Base-by-base conservation (phyloP, 2,888 invertebrate species). In the Abrostola tripartita region DNA sequence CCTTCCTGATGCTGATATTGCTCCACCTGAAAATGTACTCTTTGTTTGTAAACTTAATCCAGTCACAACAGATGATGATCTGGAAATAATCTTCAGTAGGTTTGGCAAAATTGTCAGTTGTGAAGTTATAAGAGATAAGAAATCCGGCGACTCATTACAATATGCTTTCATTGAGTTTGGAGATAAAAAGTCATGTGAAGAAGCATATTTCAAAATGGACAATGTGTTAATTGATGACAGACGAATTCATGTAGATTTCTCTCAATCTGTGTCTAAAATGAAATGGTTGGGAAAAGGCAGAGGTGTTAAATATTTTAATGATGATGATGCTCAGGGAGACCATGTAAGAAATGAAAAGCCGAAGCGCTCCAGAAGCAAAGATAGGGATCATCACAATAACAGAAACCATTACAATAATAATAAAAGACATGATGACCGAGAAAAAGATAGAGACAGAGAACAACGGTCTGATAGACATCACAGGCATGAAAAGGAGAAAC, bases 11-110 rank as follows among this genome's bases (percentile, higher is more conserved):
- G 99, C 98, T 11, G 99, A 99, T 66, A 97, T 99, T 90, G 98
- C 98, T 6, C 99, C 99, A 0, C 99, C 99, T 7, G 99, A 99
- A 93, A 99, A 99, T 95, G 99, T 99, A 2, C 95, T 99, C 0
- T 99, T 99, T 94, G 98, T 99, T 38, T 99, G 99, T 91, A 99
- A 99, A 93, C 95, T 99, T 24, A 99, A 99, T 95, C 99, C 99
- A 0, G 98, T 99, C 0, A 99, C 99, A 0, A 98, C 97, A 9
- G 99, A 99, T 88, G 99, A 99, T 84, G 99, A 99, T 91, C 94
- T 99, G 69, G 99, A 99, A 95, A 98, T 99, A 36, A 99, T 99
- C 79, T 99, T 99, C 86, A 98, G 98, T 81, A 95, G 99, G 72
- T 99, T 99, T 95, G 99, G 99, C 5, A 96, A 96, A 90, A 98